Evolutionary conservation across 2,113 vertebrate species (phyloP), one percentile per base, ranked within the genome.

Genomic region (Macrotus californicus): DNA sequence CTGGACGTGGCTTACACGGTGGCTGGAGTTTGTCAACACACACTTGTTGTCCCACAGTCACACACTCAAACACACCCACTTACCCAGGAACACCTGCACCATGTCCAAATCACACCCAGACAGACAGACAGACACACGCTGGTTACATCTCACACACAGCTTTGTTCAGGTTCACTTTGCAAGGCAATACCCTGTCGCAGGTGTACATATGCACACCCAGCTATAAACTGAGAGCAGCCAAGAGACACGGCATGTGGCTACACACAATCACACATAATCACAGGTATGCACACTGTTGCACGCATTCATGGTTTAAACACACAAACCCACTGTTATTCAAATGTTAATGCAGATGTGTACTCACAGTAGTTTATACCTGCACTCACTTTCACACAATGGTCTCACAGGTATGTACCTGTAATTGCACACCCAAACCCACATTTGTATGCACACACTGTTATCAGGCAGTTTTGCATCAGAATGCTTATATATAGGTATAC

Each of bases 21-120:
- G 79, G 66, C 73, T 84, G 70, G 91, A 96, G 39, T 95, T 91
- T 91, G 89, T 91, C 79, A 91, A 84, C 87, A 93, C 66, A 56
- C 41, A 82, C 21, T 52, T 46, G 50, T 88, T 31, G 77, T 29
- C 39, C 36, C 70, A 76, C 26, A 52, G 89, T 39, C 87, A 69
- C 24, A 59, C 90, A 54, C 81, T 88, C 5, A 12, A 85, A 91
- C 29, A 56, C 36, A 79, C 13, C n/a, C 31, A 56, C 77, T 75
- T 61, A 67, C 73, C 61, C 50, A 88, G 70, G 82, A 46, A 88
- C 54, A 52, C 75, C 59, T 19, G 39, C 21, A 54, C 46, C 13
- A 14, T 8, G 10, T 86, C 81, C 80, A 92, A 91, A 66, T 54
- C 70, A 39, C 43, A 31, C 19, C 29, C 34, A 70, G 18, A 19